Evolutionary conservation across 2,113 vertebrate genomes (phyloP).

Genomic region (Corvus cornix): DNA sequence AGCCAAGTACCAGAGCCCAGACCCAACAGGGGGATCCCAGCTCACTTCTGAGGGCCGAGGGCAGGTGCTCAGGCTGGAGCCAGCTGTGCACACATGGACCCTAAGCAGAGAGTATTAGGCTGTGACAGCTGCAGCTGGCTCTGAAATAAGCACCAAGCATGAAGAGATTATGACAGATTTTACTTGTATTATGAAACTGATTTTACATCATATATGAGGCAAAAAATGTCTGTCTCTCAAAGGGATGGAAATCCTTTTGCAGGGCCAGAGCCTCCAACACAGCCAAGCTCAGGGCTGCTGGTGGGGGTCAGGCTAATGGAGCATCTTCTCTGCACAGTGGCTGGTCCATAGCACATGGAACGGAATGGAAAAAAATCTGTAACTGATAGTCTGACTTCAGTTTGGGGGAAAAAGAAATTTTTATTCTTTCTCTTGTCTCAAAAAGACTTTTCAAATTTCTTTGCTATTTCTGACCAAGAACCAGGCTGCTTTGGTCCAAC

Average conservation of each 20-base stretch:
- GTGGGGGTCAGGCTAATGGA: neutral
- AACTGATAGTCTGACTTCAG: neutral
- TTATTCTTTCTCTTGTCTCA: neutral
- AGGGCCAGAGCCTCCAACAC: neutral
- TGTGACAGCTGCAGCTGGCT: constrained; percentile 71
- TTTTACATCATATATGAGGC: constrained; percentile 57
- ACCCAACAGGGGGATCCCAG: neutral
- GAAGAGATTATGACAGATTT: constrained; percentile 73
- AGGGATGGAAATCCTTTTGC: constrained; percentile 22
- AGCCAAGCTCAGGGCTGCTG: neutral
- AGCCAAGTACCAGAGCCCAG: constrained; percentile 2
- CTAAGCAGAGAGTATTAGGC: constrained; percentile 58
- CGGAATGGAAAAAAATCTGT: neutral
- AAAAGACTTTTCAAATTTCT: neutral
- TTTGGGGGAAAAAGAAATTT: neutral
- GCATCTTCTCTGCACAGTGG: neutral
- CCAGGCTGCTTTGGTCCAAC: neutral
- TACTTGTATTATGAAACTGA: constrained; percentile 70
- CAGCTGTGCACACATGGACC: constrained; percentile 72
- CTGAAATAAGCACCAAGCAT: constrained; percentile 60
- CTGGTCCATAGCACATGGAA: neutral
- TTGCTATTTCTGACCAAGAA: neutral
- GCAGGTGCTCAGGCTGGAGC: constrained; percentile 66
- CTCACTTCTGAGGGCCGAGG: neutral
- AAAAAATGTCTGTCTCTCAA: constrained; percentile 39